Evolutionary conservation across 1,140 invertebrate species (phyloP).

Genomic region (Oscheius sp.): DNA sequence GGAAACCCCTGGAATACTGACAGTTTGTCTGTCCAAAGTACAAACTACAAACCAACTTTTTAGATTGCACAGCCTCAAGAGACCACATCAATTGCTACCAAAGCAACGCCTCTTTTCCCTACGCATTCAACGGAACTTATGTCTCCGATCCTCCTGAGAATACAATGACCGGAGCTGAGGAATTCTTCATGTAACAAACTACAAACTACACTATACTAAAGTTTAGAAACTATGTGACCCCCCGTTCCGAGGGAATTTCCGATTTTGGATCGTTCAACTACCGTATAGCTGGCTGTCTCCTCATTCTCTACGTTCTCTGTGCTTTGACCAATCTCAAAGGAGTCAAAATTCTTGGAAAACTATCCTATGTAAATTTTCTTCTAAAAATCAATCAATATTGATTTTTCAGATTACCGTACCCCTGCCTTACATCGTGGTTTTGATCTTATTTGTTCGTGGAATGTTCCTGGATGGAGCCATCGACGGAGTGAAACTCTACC

Average conservation of each 20-base stretch:
- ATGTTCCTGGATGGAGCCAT: slow-evolving; percentile 73
- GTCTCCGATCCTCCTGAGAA: no score
- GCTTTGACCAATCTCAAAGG: slow-evolving; percentile 14
- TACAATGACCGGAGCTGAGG: not conserved
- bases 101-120: no score
- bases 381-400: no score
- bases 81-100: no score
- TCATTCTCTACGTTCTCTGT: slow-evolving; percentile 13
- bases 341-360: slow-evolving; percentile 35
- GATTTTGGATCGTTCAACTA: slow-evolving; percentile 27
- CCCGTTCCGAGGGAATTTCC: slow-evolving; percentile 3
- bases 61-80: no score
- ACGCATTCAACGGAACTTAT: no score
- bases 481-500: slow-evolving; percentile 71
- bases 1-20: not conserved
- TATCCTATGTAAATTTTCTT: no score
- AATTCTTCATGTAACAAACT: not conserved
- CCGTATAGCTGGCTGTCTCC: slow-evolving; percentile 4
- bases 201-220: not conserved
- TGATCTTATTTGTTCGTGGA: slow-evolving; percentile 71
- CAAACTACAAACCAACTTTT: no score
- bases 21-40: not conserved
- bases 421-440: slow-evolving; percentile 76
- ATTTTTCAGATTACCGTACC: no score
- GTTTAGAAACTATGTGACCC: slow-evolving; percentile 5